Conservation (phyloP, 2,113 vertebrate species). For the Asarcornis scutulata region DNA sequence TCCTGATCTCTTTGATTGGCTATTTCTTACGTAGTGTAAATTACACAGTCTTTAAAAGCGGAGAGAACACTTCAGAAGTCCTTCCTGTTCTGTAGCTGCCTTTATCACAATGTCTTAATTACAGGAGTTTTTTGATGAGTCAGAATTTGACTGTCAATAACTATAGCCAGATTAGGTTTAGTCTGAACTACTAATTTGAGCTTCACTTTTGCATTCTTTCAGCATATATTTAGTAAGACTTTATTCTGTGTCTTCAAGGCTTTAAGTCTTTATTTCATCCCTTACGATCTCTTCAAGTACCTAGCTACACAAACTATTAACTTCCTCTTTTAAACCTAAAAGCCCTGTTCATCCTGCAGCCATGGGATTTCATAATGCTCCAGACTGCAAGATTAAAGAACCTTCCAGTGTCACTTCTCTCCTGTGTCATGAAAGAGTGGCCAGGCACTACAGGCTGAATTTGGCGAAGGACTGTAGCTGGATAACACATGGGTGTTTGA, state of each 20-base stretch:
- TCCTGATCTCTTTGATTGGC: not conserved
- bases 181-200: not conserved
- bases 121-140: not conserved
- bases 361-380: not conserved
- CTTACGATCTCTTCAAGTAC: not conserved
- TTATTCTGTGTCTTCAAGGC: not conserved
- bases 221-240: not conserved
- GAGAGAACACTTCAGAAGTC: not conserved
- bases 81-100: not conserved
- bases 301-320: not conserved
- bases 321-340: not conserved
- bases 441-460: not conserved
- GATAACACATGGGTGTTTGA: not conserved
- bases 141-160: not conserved
- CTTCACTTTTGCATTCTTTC: not conserved
- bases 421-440: not conserved
- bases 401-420: not conserved
- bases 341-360: not conserved
- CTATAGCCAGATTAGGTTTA: not conserved
- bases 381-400: not conserved
- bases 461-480: not conserved
- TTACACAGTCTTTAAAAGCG: not conserved
- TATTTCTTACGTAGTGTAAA: not conserved
- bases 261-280: not conserved
- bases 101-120: not conserved